phyloP scores from a whole-genome alignment of 1,140 invertebrate species.

The Riptortus pedestris region DNA sequence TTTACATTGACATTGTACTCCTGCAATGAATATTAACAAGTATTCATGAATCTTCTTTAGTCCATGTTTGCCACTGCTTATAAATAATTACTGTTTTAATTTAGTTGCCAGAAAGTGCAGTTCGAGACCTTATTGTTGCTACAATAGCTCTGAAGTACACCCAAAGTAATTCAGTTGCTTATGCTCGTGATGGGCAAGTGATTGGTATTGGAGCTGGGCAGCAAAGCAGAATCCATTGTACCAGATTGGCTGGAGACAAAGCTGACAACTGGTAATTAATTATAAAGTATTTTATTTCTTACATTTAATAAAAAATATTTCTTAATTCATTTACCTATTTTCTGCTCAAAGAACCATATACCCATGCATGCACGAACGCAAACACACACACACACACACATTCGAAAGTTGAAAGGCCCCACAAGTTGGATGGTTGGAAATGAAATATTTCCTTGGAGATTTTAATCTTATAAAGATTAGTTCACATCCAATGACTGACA shows the following conservation, averaged over 20 bases:
- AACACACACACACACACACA: no score
- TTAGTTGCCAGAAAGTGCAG: conserved; percentile 57
- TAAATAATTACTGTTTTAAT: conserved; percentile 24
- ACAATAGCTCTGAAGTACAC: conserved; percentile 96
- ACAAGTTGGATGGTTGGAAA: no score
- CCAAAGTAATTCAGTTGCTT: conserved; percentile 94
- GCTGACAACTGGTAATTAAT: conserved; percentile 78
- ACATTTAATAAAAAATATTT: not conserved
- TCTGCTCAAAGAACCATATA: not conserved
- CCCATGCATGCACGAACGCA: no score
- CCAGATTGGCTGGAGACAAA: conserved; percentile 90
- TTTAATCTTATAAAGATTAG: no score
- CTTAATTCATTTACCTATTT: not conserved
- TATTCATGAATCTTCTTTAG: not conserved
- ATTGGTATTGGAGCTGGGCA: conserved; percentile 96
- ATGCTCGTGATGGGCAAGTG: conserved; percentile 81
- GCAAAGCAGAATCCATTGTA: conserved; percentile 95
- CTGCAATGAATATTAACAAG: no score
- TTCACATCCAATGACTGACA: no score
- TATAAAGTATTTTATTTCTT: conserved; percentile 17
- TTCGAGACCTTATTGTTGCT: conserved; percentile 87
- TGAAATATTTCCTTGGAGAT: no score
- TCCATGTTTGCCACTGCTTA: not conserved
- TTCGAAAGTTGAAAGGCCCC: not conserved
- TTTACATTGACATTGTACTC: no score